These are phyloP conservation scores for Asarcornis scutulata DNA, from an alignment of 2,113 vertebrate species.

Conservation along the genomic window DNA sequence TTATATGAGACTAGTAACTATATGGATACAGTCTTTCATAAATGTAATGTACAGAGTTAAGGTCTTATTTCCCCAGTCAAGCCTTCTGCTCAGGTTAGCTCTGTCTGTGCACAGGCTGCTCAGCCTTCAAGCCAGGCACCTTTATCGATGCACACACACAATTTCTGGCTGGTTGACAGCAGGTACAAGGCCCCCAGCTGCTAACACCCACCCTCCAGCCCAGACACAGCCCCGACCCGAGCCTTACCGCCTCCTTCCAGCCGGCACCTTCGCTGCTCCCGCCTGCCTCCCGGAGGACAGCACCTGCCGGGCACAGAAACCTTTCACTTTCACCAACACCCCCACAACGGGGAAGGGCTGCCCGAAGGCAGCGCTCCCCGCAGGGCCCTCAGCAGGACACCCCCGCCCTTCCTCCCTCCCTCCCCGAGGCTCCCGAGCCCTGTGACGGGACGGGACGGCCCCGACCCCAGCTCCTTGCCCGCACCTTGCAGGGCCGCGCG, in stretches of 20 bases:
- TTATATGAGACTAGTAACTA: rapidly evolving
- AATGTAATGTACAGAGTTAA: not conserved
- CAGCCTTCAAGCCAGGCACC: not conserved
- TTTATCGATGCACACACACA: not conserved
- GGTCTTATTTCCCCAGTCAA: not conserved
- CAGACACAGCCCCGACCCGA: not conserved
- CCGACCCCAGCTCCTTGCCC: not conserved
- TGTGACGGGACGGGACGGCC: no score
- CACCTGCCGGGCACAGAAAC: constrained; percentile 62
- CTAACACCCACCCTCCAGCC: rapidly evolving
- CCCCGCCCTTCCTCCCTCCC: no score
- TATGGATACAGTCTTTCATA: not conserved
- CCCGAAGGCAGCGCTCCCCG: no score
- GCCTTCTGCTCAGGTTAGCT: not conserved
- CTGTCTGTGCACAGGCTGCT: not conserved
- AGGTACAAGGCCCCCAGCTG: not conserved
- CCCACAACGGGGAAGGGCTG: not conserved
- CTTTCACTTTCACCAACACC: not conserved
- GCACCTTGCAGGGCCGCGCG: not conserved
- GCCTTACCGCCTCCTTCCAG: constrained; percentile 79
- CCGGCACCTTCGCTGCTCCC: constrained; percentile 65
- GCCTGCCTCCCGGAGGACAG: constrained; percentile 76
- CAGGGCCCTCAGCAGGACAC: no score
- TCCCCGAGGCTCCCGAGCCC: no score
- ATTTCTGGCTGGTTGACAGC: not conserved